phyloP scores from a whole-genome alignment of 2,888 invertebrate species.

The Schizotus pectinicornis region DNA sequence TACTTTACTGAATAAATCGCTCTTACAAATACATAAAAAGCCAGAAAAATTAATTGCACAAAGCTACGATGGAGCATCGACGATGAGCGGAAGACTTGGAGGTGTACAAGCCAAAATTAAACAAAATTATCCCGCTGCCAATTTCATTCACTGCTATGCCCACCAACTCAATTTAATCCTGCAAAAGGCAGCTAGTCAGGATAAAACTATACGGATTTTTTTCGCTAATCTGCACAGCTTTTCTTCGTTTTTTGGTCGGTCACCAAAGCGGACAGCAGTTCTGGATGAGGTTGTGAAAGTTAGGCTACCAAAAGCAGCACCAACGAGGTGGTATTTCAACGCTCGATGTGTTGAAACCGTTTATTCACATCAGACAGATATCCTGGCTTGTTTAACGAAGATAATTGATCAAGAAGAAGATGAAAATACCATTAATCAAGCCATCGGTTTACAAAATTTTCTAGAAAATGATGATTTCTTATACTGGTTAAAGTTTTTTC shows the following conservation, averaged over 20 bases:
- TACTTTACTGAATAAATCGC: too few species aligned
- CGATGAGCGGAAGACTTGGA: conserved; percentile 1
- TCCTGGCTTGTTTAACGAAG: conserved; percentile 35
- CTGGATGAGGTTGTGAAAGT: conserved; percentile 28
- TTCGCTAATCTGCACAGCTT: conserved; percentile 32
- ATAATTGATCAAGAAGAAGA: conserved; percentile 30
- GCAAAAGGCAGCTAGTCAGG: conserved; percentile 18
- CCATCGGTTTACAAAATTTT: conserved; percentile 16
- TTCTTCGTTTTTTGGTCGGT: conserved; percentile 25
- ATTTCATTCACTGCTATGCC: conserved; percentile 39
- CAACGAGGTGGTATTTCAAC: conserved; percentile 39
- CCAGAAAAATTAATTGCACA: conserved; percentile 34
- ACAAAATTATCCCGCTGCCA: conserved; percentile 28
- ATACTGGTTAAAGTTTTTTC: conserved; percentile 30
- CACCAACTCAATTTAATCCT: conserved; percentile 40
- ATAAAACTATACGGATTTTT: conserved; percentile 32
- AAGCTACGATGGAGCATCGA: conserved; percentile 42
- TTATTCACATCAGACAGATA: conserved; percentile 26
- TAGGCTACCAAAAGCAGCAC: conserved; percentile 22
- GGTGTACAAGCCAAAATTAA: conserved; percentile 42
- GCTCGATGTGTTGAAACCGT: conserved; percentile 34
- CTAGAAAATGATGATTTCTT: conserved; percentile 18
- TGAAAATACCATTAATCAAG: conserved; percentile 16
- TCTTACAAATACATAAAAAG: too few species aligned
- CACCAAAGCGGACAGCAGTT: conserved; percentile 21